Percentiles rank a stretch among this genome's conserved stretches.
Evolutionary conservation across 2,113 vertebrate species (phyloP).

Genomic region (Recurvirostra avosetta): DNA sequence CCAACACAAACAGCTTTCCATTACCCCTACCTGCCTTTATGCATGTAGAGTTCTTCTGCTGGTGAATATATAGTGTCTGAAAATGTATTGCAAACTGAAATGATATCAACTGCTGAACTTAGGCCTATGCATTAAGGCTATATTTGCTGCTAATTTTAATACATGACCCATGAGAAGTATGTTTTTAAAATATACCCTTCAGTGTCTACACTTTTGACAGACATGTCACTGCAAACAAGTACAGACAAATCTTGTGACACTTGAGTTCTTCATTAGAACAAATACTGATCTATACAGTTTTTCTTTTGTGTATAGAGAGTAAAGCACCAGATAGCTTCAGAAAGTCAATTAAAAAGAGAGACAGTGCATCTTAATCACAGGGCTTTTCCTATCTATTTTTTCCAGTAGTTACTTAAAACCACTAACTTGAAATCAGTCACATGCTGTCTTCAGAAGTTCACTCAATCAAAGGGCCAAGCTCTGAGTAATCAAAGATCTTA

Average conservation of each 20-base stretch:
- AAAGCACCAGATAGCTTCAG: constrained; percentile 63
- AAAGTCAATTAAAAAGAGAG: constrained; percentile 77
- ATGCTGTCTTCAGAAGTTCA: constrained; percentile 89
- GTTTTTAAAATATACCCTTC: neutral
- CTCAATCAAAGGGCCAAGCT: constrained; percentile 93
- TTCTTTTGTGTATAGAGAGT: constrained; percentile 25
- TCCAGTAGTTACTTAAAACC: constrained; percentile 77
- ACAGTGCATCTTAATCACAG: constrained; percentile 72
- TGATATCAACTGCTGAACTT: neutral
- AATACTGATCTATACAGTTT: constrained; percentile 12
- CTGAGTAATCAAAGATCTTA: constrained; percentile 98
- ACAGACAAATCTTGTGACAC: neutral
- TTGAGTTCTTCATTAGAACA: constrained; percentile 52
- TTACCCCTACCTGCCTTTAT: neutral
- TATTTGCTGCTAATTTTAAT: neutral
- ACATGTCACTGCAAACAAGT: neutral
- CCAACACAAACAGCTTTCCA: neutral
- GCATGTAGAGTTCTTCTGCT: neutral
- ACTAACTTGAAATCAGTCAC: constrained; percentile 82
- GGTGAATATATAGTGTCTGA: neutral
- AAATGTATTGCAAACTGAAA: neutral
- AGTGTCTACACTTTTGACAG: neutral
- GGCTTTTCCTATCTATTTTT: constrained; percentile 75
- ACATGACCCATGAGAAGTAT: neutral
- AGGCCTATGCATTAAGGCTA: neutral